These are phyloP conservation scores for Calliphora vicina DNA, from an alignment of 1,140 invertebrate species.

Conservation along the genomic window DNA sequence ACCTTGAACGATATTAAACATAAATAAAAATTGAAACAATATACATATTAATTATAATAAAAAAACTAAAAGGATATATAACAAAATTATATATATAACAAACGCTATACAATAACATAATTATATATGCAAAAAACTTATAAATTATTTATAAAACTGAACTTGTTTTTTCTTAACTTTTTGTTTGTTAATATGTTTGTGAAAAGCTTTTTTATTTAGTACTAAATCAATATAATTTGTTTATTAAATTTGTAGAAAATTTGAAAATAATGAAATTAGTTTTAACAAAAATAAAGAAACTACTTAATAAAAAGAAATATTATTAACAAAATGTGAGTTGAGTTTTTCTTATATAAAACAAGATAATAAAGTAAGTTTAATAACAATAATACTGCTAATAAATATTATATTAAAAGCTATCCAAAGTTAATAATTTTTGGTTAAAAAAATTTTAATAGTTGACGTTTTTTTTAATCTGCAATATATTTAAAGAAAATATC, in stretches of 20 bases:
- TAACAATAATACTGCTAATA: too few relatives aligned
- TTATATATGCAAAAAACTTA: background rate
- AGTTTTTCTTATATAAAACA: too few relatives aligned
- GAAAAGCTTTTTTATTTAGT: background rate
- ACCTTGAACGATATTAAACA: background rate
- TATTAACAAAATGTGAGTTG: too few relatives aligned
- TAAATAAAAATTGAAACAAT: background rate
- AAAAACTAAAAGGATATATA: background rate
- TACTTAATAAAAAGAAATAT: background rate
- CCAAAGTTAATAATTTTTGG: too few relatives aligned
- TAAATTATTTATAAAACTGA: background rate
- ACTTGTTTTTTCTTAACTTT: background rate
- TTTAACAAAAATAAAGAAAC: constrained; percentile 2
- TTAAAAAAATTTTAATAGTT: too few relatives aligned
- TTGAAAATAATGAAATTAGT: background rate
- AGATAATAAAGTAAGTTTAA: too few relatives aligned
- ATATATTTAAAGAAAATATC: too few relatives aligned
- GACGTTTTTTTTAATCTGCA: too few relatives aligned
- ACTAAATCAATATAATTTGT: background rate
- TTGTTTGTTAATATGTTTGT: background rate
- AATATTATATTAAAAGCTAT: too few relatives aligned
- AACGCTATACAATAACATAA: background rate
- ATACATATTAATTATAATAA: background rate
- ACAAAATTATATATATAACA: background rate
- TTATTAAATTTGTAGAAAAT: background rate